Percentiles rank a stretch among this genome's conserved stretches.
Conservation (phyloP, 2,113 vertebrate genomes). For the Caloenas nicobarica region DNA sequence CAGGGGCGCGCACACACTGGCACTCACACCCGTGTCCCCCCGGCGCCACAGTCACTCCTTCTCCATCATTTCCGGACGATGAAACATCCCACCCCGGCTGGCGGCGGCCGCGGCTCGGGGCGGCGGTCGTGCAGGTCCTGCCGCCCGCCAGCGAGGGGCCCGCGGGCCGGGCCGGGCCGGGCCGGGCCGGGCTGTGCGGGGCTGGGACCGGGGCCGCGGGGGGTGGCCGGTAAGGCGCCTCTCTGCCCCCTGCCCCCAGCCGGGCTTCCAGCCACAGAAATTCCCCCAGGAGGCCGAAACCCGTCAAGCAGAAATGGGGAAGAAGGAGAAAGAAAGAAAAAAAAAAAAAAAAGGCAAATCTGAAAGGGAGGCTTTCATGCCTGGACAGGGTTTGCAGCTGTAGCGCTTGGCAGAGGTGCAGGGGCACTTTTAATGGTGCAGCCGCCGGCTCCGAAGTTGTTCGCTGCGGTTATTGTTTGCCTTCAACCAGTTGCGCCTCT, state of each 20-base stretch:
- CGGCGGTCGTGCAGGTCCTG: slow-evolving; percentile 22
- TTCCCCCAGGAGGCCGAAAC: neutral
- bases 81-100: slow-evolving; percentile 63
- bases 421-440: neutral
- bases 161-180: neutral
- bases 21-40: neutral
- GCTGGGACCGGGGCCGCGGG: neutral
- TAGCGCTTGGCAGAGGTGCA: neutral
- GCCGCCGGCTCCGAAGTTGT: neutral
- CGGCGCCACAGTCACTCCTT: slow-evolving; percentile 28
- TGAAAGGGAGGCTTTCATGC: slow-evolving; percentile 7
- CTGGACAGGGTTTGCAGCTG: neutral
- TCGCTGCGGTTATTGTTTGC: fast-evolving
- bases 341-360: neutral
- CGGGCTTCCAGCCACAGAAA: neutral
- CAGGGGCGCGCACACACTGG: neutral
- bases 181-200: neutral
- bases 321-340: neutral
- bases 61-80: slow-evolving; percentile 90
- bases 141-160: neutral
- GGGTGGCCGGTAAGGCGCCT: neutral
- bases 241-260: neutral
- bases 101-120: slow-evolving; percentile 9
- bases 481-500: neutral
- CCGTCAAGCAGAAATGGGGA: neutral